Evolutionary conservation across 2,888 invertebrate genomes (phyloP).

Genomic region (Liodrosophila aerea): DNA sequence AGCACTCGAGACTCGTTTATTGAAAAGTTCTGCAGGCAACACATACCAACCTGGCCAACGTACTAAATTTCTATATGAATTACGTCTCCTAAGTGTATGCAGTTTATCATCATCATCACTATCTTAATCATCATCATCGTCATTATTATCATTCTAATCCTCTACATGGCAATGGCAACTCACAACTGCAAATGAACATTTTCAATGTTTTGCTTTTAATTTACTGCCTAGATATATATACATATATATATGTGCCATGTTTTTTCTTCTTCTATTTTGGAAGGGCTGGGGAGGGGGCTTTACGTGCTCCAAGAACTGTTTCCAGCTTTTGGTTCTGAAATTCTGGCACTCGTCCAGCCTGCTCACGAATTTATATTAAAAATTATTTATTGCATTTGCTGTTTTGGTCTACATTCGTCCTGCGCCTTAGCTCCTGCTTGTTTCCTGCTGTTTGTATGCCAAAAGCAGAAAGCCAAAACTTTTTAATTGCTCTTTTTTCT

Average conservation of each 20-base stretch:
- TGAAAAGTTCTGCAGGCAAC: constrained; percentile 63
- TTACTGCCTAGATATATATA: constrained; percentile 58
- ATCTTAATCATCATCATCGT: constrained; percentile 2
- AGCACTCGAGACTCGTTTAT: constrained; percentile 63
- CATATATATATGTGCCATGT: too few species aligned
- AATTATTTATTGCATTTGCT: constrained; percentile 75
- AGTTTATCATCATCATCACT: constrained; percentile 33
- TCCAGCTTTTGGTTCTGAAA: constrained; percentile 5
- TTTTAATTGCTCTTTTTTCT: constrained; percentile 58
- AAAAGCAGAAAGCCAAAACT: constrained; percentile 46
- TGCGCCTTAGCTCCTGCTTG: background rate
- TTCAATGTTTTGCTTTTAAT: constrained; percentile 65
- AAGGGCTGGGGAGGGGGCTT: background rate
- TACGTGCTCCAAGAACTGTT: background rate
- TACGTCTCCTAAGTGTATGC: constrained; percentile 32
- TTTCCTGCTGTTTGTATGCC: constrained; percentile 12
- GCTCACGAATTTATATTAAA: constrained; percentile 78
- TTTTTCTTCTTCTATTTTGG: too few species aligned
- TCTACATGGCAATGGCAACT: constrained; percentile 20
- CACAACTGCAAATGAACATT: constrained; percentile 61
- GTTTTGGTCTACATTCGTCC: constrained; percentile 27
- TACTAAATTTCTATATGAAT: constrained; percentile 56
- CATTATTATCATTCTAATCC: constrained; percentile 5
- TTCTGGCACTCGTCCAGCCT: constrained; percentile 47
- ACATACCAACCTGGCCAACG: constrained; percentile 31